phyloP scores from a whole-genome alignment of 2,113 vertebrate genomes.

The Dipodomys spectabilis region DNA sequence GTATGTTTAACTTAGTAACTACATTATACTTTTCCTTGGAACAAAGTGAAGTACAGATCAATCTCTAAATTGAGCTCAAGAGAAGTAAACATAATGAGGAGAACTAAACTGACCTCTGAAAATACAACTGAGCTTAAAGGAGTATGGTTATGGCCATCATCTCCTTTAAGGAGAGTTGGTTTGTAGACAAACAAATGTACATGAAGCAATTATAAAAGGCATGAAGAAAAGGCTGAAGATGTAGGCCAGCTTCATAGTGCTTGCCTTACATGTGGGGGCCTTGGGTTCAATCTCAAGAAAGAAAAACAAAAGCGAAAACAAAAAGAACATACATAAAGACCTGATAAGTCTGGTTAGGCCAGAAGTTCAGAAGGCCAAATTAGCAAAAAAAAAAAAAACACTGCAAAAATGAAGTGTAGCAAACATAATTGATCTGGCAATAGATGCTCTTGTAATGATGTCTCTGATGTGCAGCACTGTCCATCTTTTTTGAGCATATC shows the following conservation, averaged over 20 bases:
- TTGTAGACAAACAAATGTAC: background rate
- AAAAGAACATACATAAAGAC: background rate
- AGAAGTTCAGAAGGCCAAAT: background rate
- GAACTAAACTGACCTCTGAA: background rate
- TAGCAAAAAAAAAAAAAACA: no score
- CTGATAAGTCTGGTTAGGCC: background rate
- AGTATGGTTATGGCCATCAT: background rate
- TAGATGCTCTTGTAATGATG: fast-evolving
- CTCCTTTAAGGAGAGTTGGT: background rate
- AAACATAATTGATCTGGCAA: no score
- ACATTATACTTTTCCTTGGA: background rate
- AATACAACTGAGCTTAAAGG: background rate
- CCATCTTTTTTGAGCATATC: background rate
- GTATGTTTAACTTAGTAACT: background rate
- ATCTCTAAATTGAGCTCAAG: constrained; percentile 22
- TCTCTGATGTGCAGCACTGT: background rate
- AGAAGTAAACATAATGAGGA: constrained; percentile 40
- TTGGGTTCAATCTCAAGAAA: background rate
- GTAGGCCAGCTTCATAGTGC: background rate
- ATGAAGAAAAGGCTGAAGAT: background rate
- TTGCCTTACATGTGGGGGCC: background rate
- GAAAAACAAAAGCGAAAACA: background rate
- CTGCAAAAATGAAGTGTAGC: background rate
- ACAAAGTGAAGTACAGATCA: constrained; percentile 9
- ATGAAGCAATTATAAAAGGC: background rate